phyloP scores from a whole-genome alignment of 2,797 vertebrate species.

The Rhinella marina region DNA sequence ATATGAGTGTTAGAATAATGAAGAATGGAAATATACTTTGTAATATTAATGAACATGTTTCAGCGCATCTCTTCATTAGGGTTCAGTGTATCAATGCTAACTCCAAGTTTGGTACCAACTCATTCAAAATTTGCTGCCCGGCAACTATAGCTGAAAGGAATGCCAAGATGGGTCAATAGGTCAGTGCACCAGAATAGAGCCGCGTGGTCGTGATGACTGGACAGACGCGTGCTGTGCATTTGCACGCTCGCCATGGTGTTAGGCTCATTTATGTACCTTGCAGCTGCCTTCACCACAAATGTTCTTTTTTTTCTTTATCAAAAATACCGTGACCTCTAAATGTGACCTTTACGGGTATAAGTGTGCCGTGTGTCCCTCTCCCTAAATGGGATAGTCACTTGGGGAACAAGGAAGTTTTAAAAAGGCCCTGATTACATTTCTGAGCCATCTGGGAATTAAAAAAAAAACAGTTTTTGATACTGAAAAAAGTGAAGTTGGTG shows the following conservation, averaged over 20 bases:
- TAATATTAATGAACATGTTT: neutral
- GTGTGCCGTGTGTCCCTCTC: slow-evolving; percentile 14
- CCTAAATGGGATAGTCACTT: slow-evolving; percentile 36
- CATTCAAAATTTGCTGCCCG: neutral
- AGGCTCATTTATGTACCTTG: slow-evolving; percentile 24
- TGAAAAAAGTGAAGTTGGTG: neutral
- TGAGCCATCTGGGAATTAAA: slow-evolving; percentile 28
- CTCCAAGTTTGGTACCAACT: neutral
- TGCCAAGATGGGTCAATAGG: slow-evolving; percentile 45
- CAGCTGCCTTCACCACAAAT: slow-evolving; percentile 51
- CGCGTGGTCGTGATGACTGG: slow-evolving; percentile 25
- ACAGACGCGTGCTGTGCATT: slow-evolving; percentile 58
- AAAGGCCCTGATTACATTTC: slow-evolving; percentile 21
- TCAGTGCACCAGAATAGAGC: slow-evolving; percentile 56
- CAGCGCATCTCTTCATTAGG: neutral
- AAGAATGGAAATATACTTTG: neutral
- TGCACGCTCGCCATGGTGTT: neutral
- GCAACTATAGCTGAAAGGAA: slow-evolving; percentile 36
- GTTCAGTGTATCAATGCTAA: neutral
- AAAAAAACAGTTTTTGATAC: neutral
- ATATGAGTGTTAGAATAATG: neutral
- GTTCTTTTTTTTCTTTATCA: slow-evolving; percentile 30
- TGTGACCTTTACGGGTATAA: slow-evolving; percentile 46
- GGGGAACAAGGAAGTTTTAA: slow-evolving; percentile 31
- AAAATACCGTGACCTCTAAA: slow-evolving; percentile 24